Evolutionary conservation across 1,140 invertebrate species (phyloP).

Genomic region (Campodea augens): DNA sequence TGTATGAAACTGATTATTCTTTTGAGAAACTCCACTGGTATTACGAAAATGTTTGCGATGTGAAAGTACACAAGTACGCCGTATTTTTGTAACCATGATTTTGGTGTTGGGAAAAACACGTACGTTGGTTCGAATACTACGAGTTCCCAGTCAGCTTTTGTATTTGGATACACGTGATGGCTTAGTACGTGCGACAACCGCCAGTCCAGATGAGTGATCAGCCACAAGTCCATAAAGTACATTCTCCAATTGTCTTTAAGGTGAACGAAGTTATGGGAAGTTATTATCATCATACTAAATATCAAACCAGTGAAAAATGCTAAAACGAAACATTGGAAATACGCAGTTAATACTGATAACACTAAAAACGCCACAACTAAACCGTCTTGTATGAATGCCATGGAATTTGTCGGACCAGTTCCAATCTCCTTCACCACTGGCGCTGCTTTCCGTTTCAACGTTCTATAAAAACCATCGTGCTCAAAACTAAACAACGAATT

Average conservation of each 20-base stretch:
- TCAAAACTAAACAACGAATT: conserved; percentile 45
- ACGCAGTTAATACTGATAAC: conserved; percentile 29
- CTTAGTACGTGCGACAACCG: conserved; percentile 54
- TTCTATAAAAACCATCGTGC: conserved; percentile 44
- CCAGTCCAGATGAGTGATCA: conserved; percentile 47
- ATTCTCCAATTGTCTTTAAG: conserved; percentile 58
- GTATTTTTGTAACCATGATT: conserved; percentile 25
- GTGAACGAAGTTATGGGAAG: conserved; percentile 66
- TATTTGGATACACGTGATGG: conserved; percentile 64
- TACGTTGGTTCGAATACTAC: conserved; percentile 46
- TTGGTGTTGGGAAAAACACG: conserved; percentile 37
- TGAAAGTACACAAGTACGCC: conserved; percentile 29
- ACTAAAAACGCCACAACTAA: conserved; percentile 29
- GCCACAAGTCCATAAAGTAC: conserved; percentile 52
- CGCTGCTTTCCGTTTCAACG: conserved; percentile 33
- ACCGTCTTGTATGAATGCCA: conserved; percentile 26
- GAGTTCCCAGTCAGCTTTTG: conserved; percentile 52
- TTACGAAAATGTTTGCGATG: conserved; percentile 26
- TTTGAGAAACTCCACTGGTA: conserved; percentile 22
- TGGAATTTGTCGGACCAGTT: conserved; percentile 9
- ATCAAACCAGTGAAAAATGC: conserved; percentile 30
- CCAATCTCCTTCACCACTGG: conserved; percentile 25
- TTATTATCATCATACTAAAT: conserved; percentile 33
- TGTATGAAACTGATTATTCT: conserved; percentile 8
- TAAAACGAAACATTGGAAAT: conserved; percentile 22